Evolutionary conservation across 1,140 invertebrate genomes (phyloP).

Genomic region (Ooceraea biroi): DNA sequence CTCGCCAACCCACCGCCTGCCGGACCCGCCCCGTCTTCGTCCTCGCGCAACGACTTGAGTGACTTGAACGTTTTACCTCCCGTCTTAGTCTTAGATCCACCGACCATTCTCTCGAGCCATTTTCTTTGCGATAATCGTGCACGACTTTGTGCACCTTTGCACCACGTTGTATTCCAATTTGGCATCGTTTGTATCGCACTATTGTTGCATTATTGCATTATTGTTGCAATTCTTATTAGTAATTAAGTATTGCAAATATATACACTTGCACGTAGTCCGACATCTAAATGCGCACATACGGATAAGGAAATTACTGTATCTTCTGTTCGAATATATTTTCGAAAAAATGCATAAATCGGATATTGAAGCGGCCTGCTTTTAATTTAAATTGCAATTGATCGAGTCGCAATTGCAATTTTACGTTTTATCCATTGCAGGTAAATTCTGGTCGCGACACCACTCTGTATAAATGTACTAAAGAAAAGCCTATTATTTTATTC

Average conservation of each 20-base stretch:
- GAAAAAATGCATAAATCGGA: background rate
- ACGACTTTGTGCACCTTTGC: conserved; percentile 3
- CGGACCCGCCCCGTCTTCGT: background rate
- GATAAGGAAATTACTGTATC: background rate
- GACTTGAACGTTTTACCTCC: background rate
- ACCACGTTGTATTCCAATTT: conserved; percentile 34
- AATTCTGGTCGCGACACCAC: background rate
- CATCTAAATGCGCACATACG: too few species aligned
- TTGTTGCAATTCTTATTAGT: background rate
- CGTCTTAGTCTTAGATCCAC: too few species aligned
- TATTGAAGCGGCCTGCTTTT: background rate
- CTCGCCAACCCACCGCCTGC: background rate
- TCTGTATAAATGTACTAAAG: background rate
- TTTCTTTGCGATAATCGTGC: conserved; percentile 14
- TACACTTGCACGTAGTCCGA: too few species aligned
- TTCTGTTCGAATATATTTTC: background rate
- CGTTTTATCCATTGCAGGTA: background rate
- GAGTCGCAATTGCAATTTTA: background rate
- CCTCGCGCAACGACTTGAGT: background rate
- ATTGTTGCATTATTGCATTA: too few species aligned
- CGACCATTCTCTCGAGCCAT: conserved; percentile 14
- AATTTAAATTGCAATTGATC: conserved; percentile 37
- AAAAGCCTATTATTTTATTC: conserved; percentile 2
- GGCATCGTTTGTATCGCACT: background rate
- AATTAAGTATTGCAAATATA: too few species aligned